These are phyloP conservation scores for Rhyacophila evoluta DNA, from an alignment of 2,888 invertebrate genomes.

Conservation along the genomic window DNA sequence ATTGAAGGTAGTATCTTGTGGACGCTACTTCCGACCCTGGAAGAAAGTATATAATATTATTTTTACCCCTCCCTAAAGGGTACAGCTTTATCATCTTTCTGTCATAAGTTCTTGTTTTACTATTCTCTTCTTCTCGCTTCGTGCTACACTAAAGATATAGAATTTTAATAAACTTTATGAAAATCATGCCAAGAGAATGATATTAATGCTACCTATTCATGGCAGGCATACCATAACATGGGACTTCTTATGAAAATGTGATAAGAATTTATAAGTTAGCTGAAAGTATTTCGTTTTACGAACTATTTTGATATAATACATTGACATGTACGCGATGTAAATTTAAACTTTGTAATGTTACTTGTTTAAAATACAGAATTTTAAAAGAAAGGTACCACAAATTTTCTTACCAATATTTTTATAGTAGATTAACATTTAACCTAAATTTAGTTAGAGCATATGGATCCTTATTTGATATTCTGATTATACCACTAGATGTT, in stretches of 20 bases:
- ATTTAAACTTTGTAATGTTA: too few relatives aligned
- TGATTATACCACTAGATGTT: too few relatives aligned
- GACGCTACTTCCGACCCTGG: neutral
- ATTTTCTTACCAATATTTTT: too few relatives aligned
- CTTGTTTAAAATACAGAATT: too few relatives aligned
- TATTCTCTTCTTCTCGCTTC: neutral
- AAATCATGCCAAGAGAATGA: constrained; percentile 13
- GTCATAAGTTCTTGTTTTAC: constrained; percentile 22
- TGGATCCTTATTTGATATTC: too few relatives aligned
- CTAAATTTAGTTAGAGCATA: too few relatives aligned
- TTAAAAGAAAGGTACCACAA: too few relatives aligned
- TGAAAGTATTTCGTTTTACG: too few relatives aligned
- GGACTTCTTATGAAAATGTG: constrained; percentile 2
- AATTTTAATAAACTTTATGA: constrained; percentile 19
- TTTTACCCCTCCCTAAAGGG: constrained; percentile 7
- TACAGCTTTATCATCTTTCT: constrained; percentile 9
- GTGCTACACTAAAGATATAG: constrained; percentile 13
- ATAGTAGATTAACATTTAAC: too few relatives aligned
- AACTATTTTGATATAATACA: too few relatives aligned
- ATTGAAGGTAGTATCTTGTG: too few relatives aligned
- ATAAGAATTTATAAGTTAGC: neutral
- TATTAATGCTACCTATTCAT: constrained; percentile 2
- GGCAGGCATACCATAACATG: constrained; percentile 9
- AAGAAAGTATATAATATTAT: neutral
- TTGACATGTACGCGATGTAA: too few relatives aligned